phyloP scores from a whole-genome alignment of 30 jellyfish, hydroid and myxozoan species.

The Pseudorhiza aurosa region DNA sequence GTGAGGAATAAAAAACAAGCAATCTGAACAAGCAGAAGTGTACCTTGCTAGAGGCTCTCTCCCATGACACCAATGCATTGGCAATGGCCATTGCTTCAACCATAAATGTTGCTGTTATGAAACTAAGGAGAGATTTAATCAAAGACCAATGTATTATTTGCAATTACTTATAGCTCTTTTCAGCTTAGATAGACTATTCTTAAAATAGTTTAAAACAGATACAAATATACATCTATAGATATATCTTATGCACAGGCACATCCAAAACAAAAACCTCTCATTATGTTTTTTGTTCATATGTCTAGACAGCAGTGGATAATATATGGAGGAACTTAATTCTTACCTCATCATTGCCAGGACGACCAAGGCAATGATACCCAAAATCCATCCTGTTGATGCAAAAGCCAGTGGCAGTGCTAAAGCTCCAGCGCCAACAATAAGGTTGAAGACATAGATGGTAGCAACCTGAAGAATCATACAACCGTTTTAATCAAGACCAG shows the following conservation, averaged over 20 bases:
- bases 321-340: not conserved
- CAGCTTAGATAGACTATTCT: too few species aligned
- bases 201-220: too few species aligned
- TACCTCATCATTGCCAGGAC: slow-evolving; percentile 90
- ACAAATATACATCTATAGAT: too few species aligned
- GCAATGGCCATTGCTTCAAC: slow-evolving; percentile 97
- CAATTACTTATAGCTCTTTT: not conserved
- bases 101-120: slow-evolving; percentile 91
- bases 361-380: slow-evolving; percentile 77
- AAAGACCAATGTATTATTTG: not conserved
- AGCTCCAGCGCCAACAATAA: slow-evolving; percentile 99
- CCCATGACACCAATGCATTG: slow-evolving; percentile 69
- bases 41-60: slow-evolving; percentile 6
- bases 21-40: too few species aligned
- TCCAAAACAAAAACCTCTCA: too few species aligned
- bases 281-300: too few species aligned
- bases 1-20: too few species aligned
- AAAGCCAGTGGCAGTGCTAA: slow-evolving; percentile 94
- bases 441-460: slow-evolving; percentile 75
- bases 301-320: too few species aligned
- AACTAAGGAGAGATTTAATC: slow-evolving; percentile 47
- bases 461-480: slow-evolving; percentile 79
- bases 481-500: too few species aligned
- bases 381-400: slow-evolving; percentile 92
- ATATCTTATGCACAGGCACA: too few species aligned